Evolutionary conservation across 2,797 vertebrate genomes (phyloP).

Genomic region (Tachyglossus aculeatus): DNA sequence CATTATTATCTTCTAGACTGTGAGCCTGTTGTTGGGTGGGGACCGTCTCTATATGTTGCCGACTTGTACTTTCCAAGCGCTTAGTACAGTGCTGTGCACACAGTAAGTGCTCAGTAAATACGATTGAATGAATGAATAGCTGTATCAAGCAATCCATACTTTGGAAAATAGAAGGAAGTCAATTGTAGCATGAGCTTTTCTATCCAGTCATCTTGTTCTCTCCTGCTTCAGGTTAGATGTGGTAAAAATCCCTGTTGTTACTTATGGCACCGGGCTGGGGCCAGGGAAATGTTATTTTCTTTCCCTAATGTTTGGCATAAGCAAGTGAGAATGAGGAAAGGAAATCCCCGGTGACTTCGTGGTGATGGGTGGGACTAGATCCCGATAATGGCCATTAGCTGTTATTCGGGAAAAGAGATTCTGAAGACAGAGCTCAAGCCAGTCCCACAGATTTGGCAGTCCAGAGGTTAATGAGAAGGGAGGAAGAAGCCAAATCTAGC

Average conservation of each 20-base stretch:
- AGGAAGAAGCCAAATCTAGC: too few species aligned
- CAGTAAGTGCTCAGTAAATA: too few species aligned
- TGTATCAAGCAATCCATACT: background rate
- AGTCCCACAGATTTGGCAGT: too few species aligned
- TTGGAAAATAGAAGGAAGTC: background rate
- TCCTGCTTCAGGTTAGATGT: background rate
- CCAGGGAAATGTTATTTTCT: background rate
- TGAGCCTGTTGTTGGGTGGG: too few species aligned
- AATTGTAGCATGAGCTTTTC: background rate
- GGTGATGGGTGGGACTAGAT: background rate
- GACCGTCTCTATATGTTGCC: too few species aligned
- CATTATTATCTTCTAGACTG: too few species aligned
- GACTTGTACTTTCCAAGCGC: too few species aligned
- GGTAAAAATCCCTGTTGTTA: background rate
- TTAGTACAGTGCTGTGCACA: too few species aligned
- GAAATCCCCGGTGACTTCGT: background rate
- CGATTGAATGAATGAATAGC: too few species aligned
- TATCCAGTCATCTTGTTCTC: background rate
- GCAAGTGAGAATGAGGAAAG: background rate
- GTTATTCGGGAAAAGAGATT: background rate
- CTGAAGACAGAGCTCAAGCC: background rate
- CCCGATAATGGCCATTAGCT: background rate
- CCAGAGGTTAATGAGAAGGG: too few species aligned
- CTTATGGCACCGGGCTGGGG: too few species aligned
- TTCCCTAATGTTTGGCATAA: background rate